Evolutionary conservation across 2,113 vertebrate species (phyloP), one percentile per base, ranked within the genome.

Genomic region (Phylloscopus trochiloides): DNA sequence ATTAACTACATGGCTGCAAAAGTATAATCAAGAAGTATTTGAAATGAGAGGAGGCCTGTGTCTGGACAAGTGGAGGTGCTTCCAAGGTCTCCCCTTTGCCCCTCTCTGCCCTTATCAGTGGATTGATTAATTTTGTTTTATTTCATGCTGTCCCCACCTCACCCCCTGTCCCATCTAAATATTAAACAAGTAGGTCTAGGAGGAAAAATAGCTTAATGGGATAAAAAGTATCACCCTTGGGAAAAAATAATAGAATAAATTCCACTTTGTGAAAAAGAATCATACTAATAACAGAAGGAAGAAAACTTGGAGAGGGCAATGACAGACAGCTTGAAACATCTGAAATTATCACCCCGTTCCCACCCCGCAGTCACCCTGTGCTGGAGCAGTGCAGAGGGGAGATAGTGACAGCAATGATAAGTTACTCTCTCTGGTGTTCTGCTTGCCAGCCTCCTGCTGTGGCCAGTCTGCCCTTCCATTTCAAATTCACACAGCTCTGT

Each of bases 131-230:
- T 65, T 79, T 78, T 51, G 34, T 78, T 71, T 86, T 19, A 19
- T 45, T 66, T 36, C 20, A 14, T 17, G 19, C 19, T 62, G 42
- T 42, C 16, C 31, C 42, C 17, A 55, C 17, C 7, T 25, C 0
- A 0, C 4, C 9, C 10, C 25, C 7, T 0, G 0, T 34, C 55
- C 6, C 0, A 3, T 54, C 29, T 75, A 87, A 50, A 38, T 75
- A 66, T 43, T 63, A 59, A 94, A 80, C 47, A 63, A 73, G 31
- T 88, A 86, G 54, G 31, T 74, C 45, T 61, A 66, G 67, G 38
- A 80, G 25, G 24, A 86, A 76, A 90, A 95, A 51, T 17, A 51
- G 38, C 24, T 22, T 50, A 45, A 79, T 63, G 17, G 67, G 14
- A 48, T 73, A 74, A 52, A 82, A 80, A 55, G 6, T 42, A 43